Evolutionary conservation across 2,113 vertebrate genomes (phyloP), one percentile per base, ranked within the genome.

Genomic region (Zosterops pallidus): DNA sequence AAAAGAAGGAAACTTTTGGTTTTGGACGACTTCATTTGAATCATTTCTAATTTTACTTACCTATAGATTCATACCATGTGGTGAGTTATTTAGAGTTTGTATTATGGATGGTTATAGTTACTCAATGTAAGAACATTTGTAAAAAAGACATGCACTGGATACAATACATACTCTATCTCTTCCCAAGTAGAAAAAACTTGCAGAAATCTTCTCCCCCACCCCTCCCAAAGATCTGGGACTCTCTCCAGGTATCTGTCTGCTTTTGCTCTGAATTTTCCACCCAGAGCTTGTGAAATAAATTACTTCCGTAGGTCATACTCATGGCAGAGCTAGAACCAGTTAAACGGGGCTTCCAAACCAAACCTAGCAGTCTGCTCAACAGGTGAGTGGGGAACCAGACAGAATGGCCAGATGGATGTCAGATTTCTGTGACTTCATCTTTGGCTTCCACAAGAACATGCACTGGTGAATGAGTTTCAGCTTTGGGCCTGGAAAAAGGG

Each of bases 41-140:
- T 53, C 49, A 76, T 71, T 94, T 92, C 81, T 91, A 72, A 94
- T 95, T 94, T 95, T 85, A 64, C 81, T 89, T 94, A 92, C 91
- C 89, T 94, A 56, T 50, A 94, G 74, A 94, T 87, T 92, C 74
- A 57, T 87, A 72, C 53, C 63, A 71, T 62, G 86, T 87, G 78
- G 53, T 62, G 41, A n/a, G 67, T 92, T 92, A 89, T 79, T 91
- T 85, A 55, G 75, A 84, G 53, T 92, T 92, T 84, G 46, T 57
- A 46, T 84, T 86, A 78, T 42, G 77, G 70, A 78, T 82, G 44
- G 62, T 82, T 89, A 62, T 65, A 70, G 50, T 88, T 75, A 71
- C 39, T 81, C 83, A 69, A 47, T 72, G 44, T 26, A 89, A 60
- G 77, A 78, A 72, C 57, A 76, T 94, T 92, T 52, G 41, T 91